Percentiles rank a stretch among this genome's conserved stretches.
phyloP scores from a whole-genome alignment of 2,888 invertebrate genomes.

The Protophormia terraenovae region DNA sequence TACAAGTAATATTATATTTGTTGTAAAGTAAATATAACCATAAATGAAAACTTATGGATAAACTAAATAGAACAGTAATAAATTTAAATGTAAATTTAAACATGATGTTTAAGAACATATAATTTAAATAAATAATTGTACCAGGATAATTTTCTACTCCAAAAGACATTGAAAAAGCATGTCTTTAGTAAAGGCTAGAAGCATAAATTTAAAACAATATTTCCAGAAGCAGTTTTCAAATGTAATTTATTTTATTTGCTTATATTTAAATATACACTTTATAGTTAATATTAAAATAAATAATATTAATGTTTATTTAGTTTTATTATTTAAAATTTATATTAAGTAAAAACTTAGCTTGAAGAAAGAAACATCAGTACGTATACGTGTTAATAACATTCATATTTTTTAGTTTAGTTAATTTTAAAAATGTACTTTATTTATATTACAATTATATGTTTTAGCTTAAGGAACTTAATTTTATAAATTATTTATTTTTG shows the following conservation, averaged over 20 bases:
- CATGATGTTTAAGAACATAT: background rate
- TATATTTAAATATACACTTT: background rate
- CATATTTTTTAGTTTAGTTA: too few species aligned
- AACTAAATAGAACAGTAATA: background rate
- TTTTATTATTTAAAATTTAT: background rate
- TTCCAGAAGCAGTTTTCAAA: background rate
- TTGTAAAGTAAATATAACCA: background rate
- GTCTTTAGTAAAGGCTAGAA: background rate
- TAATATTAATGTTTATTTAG: background rate
- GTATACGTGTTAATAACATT: too few species aligned
- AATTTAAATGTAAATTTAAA: background rate
- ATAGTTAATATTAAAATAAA: background rate
- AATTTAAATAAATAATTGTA: background rate
- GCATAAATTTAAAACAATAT: background rate
- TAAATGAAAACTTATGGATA: background rate
- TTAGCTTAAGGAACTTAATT: background rate
- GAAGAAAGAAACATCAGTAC: background rate
- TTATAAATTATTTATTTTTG: background rate
- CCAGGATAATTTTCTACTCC: too few species aligned
- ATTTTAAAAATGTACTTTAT: too few species aligned
- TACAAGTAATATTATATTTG: too few species aligned
- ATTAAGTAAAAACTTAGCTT: too few species aligned
- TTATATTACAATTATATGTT: too few species aligned
- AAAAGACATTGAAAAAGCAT: too few species aligned
- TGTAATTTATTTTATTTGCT: background rate